These are phyloP conservation scores for Opisthocomus hoazin DNA, from an alignment of 2,113 vertebrate genomes.

Conservation along the genomic window DNA sequence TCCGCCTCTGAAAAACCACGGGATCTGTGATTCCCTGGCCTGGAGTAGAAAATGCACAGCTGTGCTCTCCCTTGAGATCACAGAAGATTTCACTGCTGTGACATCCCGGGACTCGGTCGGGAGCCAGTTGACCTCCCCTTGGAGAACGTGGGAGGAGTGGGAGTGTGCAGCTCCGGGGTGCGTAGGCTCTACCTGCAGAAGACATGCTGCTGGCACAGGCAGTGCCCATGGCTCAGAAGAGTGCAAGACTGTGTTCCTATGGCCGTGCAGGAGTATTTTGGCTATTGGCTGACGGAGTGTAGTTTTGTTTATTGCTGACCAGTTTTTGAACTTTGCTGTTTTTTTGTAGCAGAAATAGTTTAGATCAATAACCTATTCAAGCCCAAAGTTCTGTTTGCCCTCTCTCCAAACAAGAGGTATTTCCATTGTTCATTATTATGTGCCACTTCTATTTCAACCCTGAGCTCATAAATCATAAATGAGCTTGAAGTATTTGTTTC, in stretches of 20 bases:
- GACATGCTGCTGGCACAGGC: no score
- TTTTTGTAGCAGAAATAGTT: not conserved
- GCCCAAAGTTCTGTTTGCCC: not conserved
- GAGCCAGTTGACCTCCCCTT: not conserved
- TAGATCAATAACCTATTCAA: slow-evolving; percentile 33
- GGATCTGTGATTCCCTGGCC: not conserved
- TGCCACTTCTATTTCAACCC: slow-evolving; percentile 31
- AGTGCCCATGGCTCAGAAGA: not conserved
- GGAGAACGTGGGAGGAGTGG: not conserved
- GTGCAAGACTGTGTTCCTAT: not conserved
- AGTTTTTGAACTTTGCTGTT: not conserved
- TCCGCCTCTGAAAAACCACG: not conserved
- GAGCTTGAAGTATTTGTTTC: slow-evolving; percentile 49
- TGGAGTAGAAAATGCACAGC: not conserved
- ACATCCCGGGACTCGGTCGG: not conserved
- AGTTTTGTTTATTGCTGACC: not conserved
- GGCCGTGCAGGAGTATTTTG: not conserved
- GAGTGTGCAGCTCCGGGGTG: not conserved
- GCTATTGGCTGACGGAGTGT: not conserved
- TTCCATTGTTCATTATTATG: slow-evolving; percentile 28
- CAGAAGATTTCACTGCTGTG: fast-evolving
- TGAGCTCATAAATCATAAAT: slow-evolving; percentile 65
- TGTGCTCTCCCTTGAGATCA: not conserved
- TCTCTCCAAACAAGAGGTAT: not conserved
- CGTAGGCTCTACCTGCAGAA: not conserved